Base-by-base conservation (phyloP, 2,888 invertebrate genomes). In the Aphidius colemani region DNA sequence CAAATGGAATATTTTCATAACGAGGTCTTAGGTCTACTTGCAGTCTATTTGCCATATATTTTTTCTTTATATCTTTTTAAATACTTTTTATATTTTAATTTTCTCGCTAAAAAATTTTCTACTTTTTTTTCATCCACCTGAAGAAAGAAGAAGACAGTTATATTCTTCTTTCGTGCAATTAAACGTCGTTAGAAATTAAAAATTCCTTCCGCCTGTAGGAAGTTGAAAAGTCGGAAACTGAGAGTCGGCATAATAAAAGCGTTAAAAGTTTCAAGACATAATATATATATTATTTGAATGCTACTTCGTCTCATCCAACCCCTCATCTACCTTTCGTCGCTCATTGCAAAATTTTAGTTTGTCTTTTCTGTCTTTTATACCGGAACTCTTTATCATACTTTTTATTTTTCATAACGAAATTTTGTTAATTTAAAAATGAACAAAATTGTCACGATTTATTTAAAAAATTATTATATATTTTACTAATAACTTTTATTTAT, bases 171-270 rank as follows among this genome's bases (percentile, higher is more conserved):
- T 67, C 65, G 68, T 66, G 66, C 69, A 71, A 71, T 71, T 71
- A 71, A 71, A 70, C 67, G 69, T 70, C 68, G 69, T 71, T 71
- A 71, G 70, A 68, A 71, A 71, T 71, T 71, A 70, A 71, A 71
- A 71, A 71, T 71, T 71, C 68, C 69, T 71, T 66, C 66, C 67
- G 59, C 61, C 63, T 61, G 66, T 51, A 59, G 68, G 64, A 59
- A 70, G 70, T 70, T 69, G 67, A 55, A 69, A 69, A 70, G 66
- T 67, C 67, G 64, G 59, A 64, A 65, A 69, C 66, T 68, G 61
- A 65, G 65, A 67, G 64, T 67, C 65, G 67, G 60, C 65, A 67
- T 70, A 70, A 70, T 70, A 70, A 70, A 69, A 70, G 70, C 67
- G 65, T 68, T 68, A 63, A 64, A 69, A 70, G 63, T 70, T 68